phyloP scores from a whole-genome alignment of 2,113 vertebrate species.

The Phoxinus phoxinus region DNA sequence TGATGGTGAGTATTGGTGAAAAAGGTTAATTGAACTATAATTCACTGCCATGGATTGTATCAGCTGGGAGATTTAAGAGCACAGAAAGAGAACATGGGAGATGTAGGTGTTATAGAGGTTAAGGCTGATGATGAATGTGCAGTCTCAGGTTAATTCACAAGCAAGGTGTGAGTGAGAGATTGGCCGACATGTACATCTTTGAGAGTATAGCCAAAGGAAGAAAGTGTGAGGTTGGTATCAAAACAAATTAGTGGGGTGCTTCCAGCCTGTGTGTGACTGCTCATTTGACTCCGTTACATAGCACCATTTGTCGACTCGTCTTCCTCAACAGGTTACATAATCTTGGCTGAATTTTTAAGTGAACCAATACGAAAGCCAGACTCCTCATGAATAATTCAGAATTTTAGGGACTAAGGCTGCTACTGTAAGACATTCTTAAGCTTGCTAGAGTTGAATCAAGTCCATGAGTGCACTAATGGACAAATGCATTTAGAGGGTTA shows the following conservation, averaged over 20 bases:
- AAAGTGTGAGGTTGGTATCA: slow-evolving; percentile 35
- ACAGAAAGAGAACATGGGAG: slow-evolving; percentile 45
- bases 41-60: slow-evolving; percentile 56
- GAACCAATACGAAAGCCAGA: slow-evolving; percentile 25
- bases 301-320: neutral
- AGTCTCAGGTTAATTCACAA: slow-evolving; percentile 48
- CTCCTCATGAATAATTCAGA: neutral
- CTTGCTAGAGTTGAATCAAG: neutral
- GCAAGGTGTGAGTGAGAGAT: slow-evolving; percentile 60
- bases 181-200: slow-evolving; percentile 46
- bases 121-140: slow-evolving; percentile 52
- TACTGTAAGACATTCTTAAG: slow-evolving; percentile 33
- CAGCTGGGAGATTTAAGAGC: slow-evolving; percentile 27
- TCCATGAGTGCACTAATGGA: neutral
- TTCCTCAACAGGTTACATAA: slow-evolving; percentile 19
- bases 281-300: neutral
- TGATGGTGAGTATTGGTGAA: slow-evolving; percentile 39
- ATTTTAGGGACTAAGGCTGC: neutral
- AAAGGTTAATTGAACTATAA: slow-evolving; percentile 66
- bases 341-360: slow-evolving; percentile 15
- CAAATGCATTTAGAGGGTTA: neutral
- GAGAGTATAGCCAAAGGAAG: slow-evolving; percentile 39
- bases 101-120: slow-evolving; percentile 40
- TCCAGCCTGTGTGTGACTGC: neutral
- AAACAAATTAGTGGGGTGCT: neutral